Conservation (phyloP, 1,140 invertebrate genomes). For the Nasonia vitripennis region DNA sequence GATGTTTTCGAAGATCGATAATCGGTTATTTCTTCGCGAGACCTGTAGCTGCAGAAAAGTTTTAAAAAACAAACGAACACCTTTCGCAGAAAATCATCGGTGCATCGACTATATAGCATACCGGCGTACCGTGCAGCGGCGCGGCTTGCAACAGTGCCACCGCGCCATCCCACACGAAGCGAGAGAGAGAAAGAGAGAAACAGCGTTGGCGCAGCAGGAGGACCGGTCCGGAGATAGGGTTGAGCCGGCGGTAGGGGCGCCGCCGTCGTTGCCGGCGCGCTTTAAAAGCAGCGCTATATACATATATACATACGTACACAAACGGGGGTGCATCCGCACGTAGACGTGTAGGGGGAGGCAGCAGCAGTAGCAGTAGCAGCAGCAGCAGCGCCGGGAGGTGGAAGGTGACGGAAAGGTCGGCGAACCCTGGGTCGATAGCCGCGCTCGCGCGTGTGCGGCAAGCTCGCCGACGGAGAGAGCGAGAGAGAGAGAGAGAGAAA, state of each 20-base stretch:
- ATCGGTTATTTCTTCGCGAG: neutral
- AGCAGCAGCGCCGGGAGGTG: constrained; percentile 47
- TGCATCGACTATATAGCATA: no score
- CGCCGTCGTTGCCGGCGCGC: neutral
- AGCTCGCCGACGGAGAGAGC: neutral
- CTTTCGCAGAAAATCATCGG: neutral
- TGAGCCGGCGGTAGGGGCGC: constrained; percentile 38
- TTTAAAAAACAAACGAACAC: no score
- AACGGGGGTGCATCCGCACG: constrained; percentile 37
- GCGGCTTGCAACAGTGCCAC: neutral
- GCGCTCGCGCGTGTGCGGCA: constrained; percentile 44
- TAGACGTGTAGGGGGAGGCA: constrained; percentile 2
- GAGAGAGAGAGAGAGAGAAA: neutral
- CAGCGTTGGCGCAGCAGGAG: neutral
- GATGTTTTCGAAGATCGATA: neutral
- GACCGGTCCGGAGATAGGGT: constrained; percentile 33
- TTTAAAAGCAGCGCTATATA: constrained; percentile 1
- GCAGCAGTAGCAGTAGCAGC: constrained; percentile 19
- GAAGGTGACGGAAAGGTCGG: constrained; percentile 57
- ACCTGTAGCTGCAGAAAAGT: no score
- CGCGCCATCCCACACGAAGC: neutral
- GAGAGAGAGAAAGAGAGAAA: constrained; percentile 24
- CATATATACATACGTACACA: neutral
- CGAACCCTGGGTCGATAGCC: constrained; percentile 60
- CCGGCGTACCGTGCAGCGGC: no score